Evolutionary conservation across 1,140 invertebrate genomes (phyloP), one percentile per base, ranked within the genome.

Genomic region (Carcinoscorpius rotundicauda): DNA sequence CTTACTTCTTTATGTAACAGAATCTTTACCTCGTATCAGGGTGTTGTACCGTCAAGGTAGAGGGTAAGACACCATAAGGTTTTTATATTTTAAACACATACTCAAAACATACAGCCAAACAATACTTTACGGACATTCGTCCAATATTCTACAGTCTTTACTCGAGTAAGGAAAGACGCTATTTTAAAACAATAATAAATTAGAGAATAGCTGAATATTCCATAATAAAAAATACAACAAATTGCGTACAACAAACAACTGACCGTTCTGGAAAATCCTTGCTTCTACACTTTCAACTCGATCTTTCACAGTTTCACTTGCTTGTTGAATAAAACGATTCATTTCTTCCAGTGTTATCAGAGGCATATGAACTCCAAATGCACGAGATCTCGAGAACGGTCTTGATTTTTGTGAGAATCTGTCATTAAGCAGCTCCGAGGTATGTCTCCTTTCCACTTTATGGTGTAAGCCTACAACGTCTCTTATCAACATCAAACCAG

Each of bases 271-370:
- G n/a, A 61, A 58, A 49, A 66, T 66, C 6, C 49, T 61, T n/a
- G 64, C 50, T 58, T 66, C 64, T 11, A 62, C 11, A n/a, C 52
- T 50, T 62, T 66, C 64, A 5, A 66, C 5, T 49, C 64, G 51
- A 51, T 52, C 51, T 29, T 52, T 61, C 6, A 66, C 64, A 6
- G 4, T 66, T 10, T 51, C 6, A 51, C 52, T 52, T n/a, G 63
- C 63, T 64, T 64, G 55, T 11, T 64, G 50, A 5, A 64, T 50
- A 48, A 58, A 49, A 6, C 53, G 49, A 58, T 58, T 64, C 53
- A 64, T 57, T 5, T 57, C 56, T 5, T 57, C 48, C 56, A 10
- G n/a, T 57, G n/a, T 57, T 10, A 57, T 57, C 48, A 10, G n/a
- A 57, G 56, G 56, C 56, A 57, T 57, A 6, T 10, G 56, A 57